phyloP scores from a whole-genome alignment of 2,113 vertebrate genomes.

The Elachura formosa region DNA sequence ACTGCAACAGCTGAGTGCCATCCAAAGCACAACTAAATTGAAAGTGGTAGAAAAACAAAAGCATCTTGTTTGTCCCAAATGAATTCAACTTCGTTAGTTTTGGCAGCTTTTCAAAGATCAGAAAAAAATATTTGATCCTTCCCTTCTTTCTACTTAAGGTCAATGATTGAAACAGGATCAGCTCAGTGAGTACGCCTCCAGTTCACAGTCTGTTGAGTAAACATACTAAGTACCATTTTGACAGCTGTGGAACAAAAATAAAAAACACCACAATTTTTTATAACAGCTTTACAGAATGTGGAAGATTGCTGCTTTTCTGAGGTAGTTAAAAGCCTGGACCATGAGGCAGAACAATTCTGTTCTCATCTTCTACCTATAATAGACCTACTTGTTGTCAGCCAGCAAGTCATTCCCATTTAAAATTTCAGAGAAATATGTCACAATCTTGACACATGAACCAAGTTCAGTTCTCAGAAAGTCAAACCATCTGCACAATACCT shows the following conservation, averaged over 20 bases:
- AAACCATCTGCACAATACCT: neutral
- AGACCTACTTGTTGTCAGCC: neutral
- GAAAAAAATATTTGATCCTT: constrained; percentile 18
- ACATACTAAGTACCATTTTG: neutral
- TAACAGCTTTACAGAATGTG: neutral
- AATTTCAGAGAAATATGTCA: neutral
- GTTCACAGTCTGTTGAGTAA: constrained; percentile 20
- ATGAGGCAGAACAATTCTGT: neutral
- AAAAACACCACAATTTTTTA: neutral
- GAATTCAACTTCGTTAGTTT: neutral
- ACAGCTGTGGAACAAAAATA: neutral
- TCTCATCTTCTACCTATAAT: neutral
- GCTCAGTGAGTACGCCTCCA: neutral
- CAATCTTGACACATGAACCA: neutral
- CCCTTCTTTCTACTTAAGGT: constrained; percentile 31
- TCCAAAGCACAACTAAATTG: neutral
- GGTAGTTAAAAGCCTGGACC: neutral
- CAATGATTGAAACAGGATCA: constrained; percentile 35
- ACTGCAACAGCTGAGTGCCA: neutral
- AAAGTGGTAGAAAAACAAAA: constrained; percentile 35
- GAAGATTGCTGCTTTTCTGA: neutral
- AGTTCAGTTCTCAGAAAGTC: neutral
- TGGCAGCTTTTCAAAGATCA: constrained; percentile 46
- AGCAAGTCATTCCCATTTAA: neutral
- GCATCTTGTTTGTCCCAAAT: neutral